Evolutionary conservation across 2,797 vertebrate species (phyloP), one percentile per base, ranked within the genome.

Genomic region (Chanos chanos): DNA sequence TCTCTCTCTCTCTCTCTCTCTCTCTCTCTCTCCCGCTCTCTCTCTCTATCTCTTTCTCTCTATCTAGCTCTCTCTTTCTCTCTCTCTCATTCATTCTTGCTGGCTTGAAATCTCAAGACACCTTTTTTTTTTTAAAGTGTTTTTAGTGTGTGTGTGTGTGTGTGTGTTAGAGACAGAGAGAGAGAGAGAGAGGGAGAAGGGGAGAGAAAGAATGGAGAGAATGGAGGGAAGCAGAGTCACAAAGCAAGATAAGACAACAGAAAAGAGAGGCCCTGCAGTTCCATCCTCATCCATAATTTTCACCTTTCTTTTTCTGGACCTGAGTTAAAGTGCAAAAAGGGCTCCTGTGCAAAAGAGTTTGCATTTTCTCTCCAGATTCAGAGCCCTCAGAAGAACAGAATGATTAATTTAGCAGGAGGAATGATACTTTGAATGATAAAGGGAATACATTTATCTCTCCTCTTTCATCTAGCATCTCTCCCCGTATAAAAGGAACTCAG

Each of bases 381-480:
- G 44, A 70, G 57, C 73, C 48, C 62, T 64, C 39, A 68, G 58
- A 69, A 66, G 75, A 77, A 70, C 51, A 50, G 74, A 72, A 77
- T 78, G 75, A 78, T 78, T 78, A 81, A 78, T 78, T 77, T 72
- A 77, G 62, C 62, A 66, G 41, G 64, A 71, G 72, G 64, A 72
- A 70, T 63, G 70, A 72, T 66, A 61, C 48, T 74, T 61, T 71
- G 73, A 63, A 67, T 67, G 74, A 74, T 75, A 78, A 81, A 77
- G 73, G 65, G 76, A 81, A 78, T 78, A 70, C 59, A 78, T 81
- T 69, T 74, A 71, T 71, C 69, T 52, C 33, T 34, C 30, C 25
- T 53, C 76, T 77, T 78, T 81, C 74, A 77, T 81, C 69, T 70
- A 22, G 40, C n/a, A 4, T 53, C 53, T 64, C 30, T 47, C 22